A percentile compares a stretch with the other conserved stretches of the same genome.
phyloP scores from a whole-genome alignment of 2,888 invertebrate species.

The Ashinkailepas kermadecensis region DNA sequence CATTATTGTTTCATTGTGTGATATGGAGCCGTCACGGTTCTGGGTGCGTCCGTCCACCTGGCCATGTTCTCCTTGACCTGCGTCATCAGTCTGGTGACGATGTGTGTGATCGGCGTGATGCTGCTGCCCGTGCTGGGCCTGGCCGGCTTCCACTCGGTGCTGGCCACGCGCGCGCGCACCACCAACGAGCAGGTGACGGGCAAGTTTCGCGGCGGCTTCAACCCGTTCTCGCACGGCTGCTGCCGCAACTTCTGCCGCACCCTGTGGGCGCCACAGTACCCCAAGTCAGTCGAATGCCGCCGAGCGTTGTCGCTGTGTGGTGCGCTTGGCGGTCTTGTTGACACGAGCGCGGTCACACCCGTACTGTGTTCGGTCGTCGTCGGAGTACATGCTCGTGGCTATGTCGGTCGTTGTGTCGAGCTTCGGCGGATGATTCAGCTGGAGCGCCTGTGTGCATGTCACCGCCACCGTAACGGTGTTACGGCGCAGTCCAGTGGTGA shows the following conservation, averaged over 20 bases:
- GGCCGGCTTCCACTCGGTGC: slow-evolving; percentile 94
- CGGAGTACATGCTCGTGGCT: too few species aligned
- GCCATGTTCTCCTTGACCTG: background rate
- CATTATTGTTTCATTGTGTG: too few species aligned
- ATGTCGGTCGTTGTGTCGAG: too few species aligned
- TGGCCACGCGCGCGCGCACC: slow-evolving; percentile 91
- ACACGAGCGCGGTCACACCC: too few species aligned
- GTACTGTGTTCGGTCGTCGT: too few species aligned
- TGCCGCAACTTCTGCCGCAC: slow-evolving; percentile 91
- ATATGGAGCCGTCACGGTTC: too few species aligned
- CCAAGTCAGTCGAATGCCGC: slow-evolving; percentile 59
- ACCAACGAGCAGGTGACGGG: slow-evolving; percentile 99
- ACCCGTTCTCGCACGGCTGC: slow-evolving; percentile 95
- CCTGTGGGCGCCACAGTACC: slow-evolving; percentile 94
- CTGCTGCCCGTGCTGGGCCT: slow-evolving; percentile 95
- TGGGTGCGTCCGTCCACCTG: too few species aligned
- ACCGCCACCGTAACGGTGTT: too few species aligned
- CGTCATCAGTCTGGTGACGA: slow-evolving; percentile 66
- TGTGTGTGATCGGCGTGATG: slow-evolving; percentile 82
- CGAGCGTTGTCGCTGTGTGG: background rate
- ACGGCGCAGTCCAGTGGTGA: too few species aligned
- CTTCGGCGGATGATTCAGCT: too few species aligned
- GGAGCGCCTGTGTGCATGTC: too few species aligned
- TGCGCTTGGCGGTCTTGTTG: background rate
- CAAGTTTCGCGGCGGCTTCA: slow-evolving; percentile 96